These are phyloP conservation scores for Caenorhabditis macrosperma DNA, from an alignment of 2,888 invertebrate species.

Conservation along the genomic window DNA sequence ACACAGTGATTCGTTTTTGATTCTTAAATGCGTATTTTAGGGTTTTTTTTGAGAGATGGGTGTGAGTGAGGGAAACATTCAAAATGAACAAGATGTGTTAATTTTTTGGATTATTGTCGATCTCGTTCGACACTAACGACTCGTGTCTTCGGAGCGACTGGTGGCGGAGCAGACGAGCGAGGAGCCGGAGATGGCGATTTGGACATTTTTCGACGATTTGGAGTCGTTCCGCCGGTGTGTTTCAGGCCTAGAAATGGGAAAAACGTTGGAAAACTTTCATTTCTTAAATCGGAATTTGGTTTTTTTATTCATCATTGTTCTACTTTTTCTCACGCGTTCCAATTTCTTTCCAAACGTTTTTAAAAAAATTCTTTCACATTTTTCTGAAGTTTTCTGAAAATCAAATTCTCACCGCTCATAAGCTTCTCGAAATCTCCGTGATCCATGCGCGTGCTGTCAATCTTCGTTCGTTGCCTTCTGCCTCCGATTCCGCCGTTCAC, in stretches of 20 bases:
- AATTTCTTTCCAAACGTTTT: too few species aligned
- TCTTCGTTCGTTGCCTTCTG: conserved; percentile 62
- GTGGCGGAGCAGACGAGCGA: conserved; percentile 64
- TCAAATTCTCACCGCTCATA: conserved; percentile 66
- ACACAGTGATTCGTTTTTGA: background rate
- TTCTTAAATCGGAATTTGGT: too few species aligned
- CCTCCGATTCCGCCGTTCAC: conserved; percentile 45
- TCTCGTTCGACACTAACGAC: conserved; percentile 69
- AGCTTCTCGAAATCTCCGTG: conserved; percentile 78
- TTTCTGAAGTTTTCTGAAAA: background rate
- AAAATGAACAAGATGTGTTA: background rate
- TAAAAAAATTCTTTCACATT: background rate
- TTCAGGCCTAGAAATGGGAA: conserved; percentile 63
- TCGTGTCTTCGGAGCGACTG: conserved; percentile 70
- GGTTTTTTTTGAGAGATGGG: too few species aligned
- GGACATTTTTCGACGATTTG: conserved; percentile 58
- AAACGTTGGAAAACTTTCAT: background rate
- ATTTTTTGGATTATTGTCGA: conserved; percentile 46
- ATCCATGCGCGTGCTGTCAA: conserved; percentile 74
- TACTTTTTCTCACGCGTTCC: too few species aligned
- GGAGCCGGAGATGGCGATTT: conserved; percentile 62
- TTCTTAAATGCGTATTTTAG: too few species aligned
- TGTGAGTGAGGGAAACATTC: too few species aligned
- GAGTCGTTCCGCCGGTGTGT: conserved; percentile 62
- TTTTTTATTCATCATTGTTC: too few species aligned